Base-by-base conservation (phyloP, 1,140 invertebrate genomes). In the Diprion similis region DNA sequence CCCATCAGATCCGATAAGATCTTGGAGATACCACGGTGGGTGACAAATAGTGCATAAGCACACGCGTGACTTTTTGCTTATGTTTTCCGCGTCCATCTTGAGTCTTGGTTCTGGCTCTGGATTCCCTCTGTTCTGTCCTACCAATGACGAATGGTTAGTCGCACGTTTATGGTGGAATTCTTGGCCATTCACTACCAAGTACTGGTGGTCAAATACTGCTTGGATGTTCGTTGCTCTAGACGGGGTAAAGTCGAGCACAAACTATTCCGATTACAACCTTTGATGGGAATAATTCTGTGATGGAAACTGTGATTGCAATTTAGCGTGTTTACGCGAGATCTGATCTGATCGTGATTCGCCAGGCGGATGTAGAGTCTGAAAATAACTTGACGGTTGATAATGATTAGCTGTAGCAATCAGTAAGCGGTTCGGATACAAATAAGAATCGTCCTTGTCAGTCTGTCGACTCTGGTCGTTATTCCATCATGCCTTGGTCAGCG, bases 401-500 rank as follows among this genome's bases (percentile, higher is more conserved):
- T 73, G 78, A 82, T 80, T 77, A 77, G 78, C 71, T 0, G 51
- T 74, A 24, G 65, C 76, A 70, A 76, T 76, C 71, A 47, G 18
- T 66, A 66, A 68, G 71, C 72, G 66, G 70, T 68, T 75, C 71
- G 74, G 78, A 75, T 81, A 80, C 78, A 79, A 81, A 81, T 79
- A 80, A 71, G 70, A 47, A 17, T 75, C 71, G 18, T 74, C 51
- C 51, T 59, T 59, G 51, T 59, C 51, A 13, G 51, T 59, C 51
- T 59, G 51, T 59, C 74, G 59, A 68, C 70, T 73, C 11, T 59
- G 71, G 75, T 78, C 73, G 73, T 80, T 76, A 76, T 68, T 46
- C 71, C 75, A 73, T 76, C 51, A 59, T 59, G 11, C 51, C 73
- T 9, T 18, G 68, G 48, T 68, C 24, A 70, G 19, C 17, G 37